Base-by-base conservation (phyloP, 1,140 invertebrate genomes). In the Brachionus paranguensis region DNA sequence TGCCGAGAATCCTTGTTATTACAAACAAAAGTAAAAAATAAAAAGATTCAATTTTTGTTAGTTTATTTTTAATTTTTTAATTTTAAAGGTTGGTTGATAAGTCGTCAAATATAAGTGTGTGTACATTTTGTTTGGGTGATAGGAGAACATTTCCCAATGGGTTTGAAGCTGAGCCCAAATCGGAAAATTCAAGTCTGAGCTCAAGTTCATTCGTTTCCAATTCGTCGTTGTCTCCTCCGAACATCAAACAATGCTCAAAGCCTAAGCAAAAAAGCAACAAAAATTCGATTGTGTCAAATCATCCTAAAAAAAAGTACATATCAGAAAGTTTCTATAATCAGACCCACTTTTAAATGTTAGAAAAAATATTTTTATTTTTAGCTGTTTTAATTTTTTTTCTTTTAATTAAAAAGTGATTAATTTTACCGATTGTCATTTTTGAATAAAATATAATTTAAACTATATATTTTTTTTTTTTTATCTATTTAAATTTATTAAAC, bases 121-220 rank as follows among this genome's bases (percentile, higher is more conserved):
- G 78, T 45, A 81, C 78, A 64, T 81, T 81, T 81, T 81, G 78
- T 47, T 20, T 81, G 5, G 78, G 78, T 45, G 78, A 81, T 47
- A 81, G 64, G 17, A n/a, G 43, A 47, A 64, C 78, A 72, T 72
- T 72, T 43, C 68, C 68, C 0, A 72, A n/a, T 43, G 41, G 6
- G 0, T 81, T 27, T 81, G 64, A 68, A 24, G 14, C 17, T 8
- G 78, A 81, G 33, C 33, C 41, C 1, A 64, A 20, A 20, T 64
- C 53, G 29, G 43, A 29, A n/a, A 81, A 47, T 47, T 64, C 78
- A 37, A 76, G 72, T 50, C 10, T 50, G 8, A 37, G 27, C 24
- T 76, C 43, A 6, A 76, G 5, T 76, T 50, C 72, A 76, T 50
- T 29, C n/a, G 50, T 53, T 50, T 47, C 53, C 53, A 60, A 60